Percentiles rank a stretch among this genome's conserved stretches.
These are phyloP conservation scores for Ardeotis arabs DNA, from an alignment of 2,113 vertebrate genomes.

Conservation along the genomic window DNA sequence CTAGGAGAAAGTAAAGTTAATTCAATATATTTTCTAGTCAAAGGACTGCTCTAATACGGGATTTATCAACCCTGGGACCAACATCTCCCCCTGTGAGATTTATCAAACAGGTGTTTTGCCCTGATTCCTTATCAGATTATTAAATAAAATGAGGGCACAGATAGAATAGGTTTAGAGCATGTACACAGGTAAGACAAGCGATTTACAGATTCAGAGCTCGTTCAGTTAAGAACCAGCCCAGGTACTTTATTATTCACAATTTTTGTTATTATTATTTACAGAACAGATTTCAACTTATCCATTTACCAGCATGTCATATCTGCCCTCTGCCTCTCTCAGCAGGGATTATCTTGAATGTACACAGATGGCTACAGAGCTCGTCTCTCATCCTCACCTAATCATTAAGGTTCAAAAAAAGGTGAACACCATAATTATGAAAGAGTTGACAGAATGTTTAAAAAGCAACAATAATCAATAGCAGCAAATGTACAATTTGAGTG, in stretches of 20 bases:
- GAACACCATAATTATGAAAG: constrained; percentile 5
- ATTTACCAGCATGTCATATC: constrained; percentile 1
- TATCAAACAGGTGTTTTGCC: neutral
- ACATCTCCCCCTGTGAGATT: neutral
- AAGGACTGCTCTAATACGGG: neutral
- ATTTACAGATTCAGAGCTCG: neutral
- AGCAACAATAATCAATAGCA: constrained; percentile 16
- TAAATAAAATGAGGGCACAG: neutral
- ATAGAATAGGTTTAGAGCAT: neutral
- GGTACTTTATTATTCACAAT: neutral
- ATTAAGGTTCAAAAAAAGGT: constrained; percentile 35
- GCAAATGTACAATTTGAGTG: neutral
- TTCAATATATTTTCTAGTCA: neutral
- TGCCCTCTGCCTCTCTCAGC: constrained; percentile 12
- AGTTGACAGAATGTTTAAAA: neutral
- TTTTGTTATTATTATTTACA: constrained; percentile 12
- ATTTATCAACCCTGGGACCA: neutral
- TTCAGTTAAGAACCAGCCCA: neutral
- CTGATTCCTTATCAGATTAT: neutral
- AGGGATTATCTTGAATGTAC: constrained; percentile 31
- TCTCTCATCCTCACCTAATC: constrained; percentile 7
- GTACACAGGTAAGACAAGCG: neutral
- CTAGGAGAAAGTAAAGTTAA: neutral
- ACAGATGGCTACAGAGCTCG: neutral
- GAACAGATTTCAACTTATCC: constrained; percentile 7